A percentile compares a stretch with the other conserved stretches of the same genome.
Evolutionary conservation across 1,140 invertebrate genomes (phyloP).

Genomic region (Diorhabda sublineata): DNA sequence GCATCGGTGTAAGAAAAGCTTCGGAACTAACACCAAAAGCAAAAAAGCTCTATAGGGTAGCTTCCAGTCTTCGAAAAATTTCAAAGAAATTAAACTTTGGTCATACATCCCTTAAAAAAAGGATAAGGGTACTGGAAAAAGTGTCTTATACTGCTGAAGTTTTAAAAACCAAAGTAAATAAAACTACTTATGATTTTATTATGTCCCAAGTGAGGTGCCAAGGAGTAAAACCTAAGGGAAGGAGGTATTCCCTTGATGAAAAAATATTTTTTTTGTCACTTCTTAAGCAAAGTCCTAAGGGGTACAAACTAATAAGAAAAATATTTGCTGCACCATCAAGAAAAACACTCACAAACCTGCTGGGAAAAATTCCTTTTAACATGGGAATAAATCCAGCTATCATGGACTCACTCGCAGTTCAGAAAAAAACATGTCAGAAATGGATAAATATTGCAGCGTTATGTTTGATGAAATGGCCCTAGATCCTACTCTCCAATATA

Average conservation of each 20-base stretch:
- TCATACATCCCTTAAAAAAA: not conserved
- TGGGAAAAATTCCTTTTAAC: no score
- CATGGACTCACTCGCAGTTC: no score
- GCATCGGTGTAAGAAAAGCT: not conserved
- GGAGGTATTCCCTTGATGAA: conserved; percentile 32
- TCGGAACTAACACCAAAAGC: conserved; percentile 11
- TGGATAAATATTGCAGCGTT: no score
- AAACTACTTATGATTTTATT: conserved; percentile 23
- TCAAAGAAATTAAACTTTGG: not conserved
- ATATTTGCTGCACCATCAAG: no score
- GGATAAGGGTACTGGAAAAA: not conserved
- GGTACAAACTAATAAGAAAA: no score
- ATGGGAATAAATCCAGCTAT: no score
- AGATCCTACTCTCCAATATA: no score
- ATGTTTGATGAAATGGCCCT: no score
- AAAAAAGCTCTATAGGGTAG: not conserved
- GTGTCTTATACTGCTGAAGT: not conserved
- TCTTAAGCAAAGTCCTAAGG: conserved; percentile 36
- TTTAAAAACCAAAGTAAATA: conserved; percentile 11
- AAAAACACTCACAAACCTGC: no score
- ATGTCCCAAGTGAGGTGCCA: conserved; percentile 21
- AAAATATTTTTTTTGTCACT: conserved; percentile 34
- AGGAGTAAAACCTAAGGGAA: conserved; percentile 15
- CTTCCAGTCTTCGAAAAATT: conserved; percentile 6
- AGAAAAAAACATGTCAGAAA: no score